A percentile compares a stretch with the other conserved stretches of the same genome.
Evolutionary conservation across 2,888 invertebrate genomes (phyloP).

Genomic region (Sialis fuliginosa): DNA sequence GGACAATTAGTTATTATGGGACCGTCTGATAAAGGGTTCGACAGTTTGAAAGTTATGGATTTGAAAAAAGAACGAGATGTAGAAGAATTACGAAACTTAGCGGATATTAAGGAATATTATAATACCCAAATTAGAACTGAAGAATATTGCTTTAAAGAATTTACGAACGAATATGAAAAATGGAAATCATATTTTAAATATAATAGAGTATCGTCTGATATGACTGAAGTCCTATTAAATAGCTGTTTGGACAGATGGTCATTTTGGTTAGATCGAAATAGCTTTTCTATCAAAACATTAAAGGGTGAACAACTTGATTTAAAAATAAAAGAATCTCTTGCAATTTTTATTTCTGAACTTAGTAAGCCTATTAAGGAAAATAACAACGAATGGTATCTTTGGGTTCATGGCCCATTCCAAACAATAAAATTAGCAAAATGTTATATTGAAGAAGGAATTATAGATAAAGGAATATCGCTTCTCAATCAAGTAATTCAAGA

Average conservation of each 20-base stretch:
- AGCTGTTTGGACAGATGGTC: conserved; percentile 14
- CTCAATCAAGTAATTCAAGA: conserved; percentile 13
- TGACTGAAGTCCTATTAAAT: conserved; percentile 11
- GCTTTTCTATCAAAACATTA: conserved; percentile 3
- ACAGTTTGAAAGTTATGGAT: conserved; percentile 8
- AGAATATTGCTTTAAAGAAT: conserved; percentile 12
- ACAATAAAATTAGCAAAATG: conserved; percentile 10
- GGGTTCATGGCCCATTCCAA: conserved; percentile 8
- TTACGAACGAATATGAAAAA: conserved; percentile 10
- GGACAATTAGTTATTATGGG: conserved; percentile 14
- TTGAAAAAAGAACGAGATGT: conserved; percentile 11
- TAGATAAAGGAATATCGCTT: conserved; percentile 10
- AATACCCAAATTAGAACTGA: conserved; percentile 11
- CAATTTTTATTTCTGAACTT: conserved; percentile 1
- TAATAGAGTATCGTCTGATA: conserved; percentile 4
- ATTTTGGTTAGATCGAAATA: conserved; percentile 14
- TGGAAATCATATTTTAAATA: conserved; percentile 5
- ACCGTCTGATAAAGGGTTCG: conserved; percentile 1
- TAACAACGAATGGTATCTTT: conserved; percentile 2
- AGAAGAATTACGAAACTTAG: conserved; percentile 11
- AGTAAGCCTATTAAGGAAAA: background rate
- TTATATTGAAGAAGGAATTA: conserved; percentile 6
- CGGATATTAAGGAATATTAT: conserved; percentile 12
- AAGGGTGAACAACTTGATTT: conserved; percentile 1
- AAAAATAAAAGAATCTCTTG: background rate